phyloP scores from a whole-genome alignment of 2,113 vertebrate species.

The Ariopsis seemanni region DNA sequence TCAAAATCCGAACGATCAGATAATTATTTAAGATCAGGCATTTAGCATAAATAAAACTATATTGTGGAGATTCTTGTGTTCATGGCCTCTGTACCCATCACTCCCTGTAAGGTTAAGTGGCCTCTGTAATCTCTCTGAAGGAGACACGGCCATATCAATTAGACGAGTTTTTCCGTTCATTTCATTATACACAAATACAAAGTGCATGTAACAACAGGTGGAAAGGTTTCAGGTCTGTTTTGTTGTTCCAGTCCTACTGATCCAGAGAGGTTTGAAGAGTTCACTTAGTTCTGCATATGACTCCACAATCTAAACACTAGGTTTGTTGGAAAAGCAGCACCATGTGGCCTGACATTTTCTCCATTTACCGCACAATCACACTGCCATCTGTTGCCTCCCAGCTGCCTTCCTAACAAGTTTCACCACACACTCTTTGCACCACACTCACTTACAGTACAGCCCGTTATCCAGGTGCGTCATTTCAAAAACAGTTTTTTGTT shows the following conservation, averaged over 20 bases:
- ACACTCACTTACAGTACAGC: neutral
- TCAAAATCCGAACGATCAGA: neutral
- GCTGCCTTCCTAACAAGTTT: constrained; percentile 29
- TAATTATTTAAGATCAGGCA: neutral
- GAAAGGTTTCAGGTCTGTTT: neutral
- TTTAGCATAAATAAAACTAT: neutral
- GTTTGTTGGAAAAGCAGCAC: neutral
- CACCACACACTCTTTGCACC: neutral
- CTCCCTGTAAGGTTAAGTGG: neutral
- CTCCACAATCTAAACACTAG: neutral
- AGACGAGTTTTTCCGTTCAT: neutral
- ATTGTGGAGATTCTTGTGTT: neutral
- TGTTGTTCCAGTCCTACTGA: constrained; percentile 5
- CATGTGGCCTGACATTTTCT: neutral
- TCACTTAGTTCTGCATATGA: constrained; percentile 10
- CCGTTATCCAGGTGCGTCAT: constrained; percentile 1
- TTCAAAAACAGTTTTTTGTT: neutral
- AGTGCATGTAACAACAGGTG: neutral
- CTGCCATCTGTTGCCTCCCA: constrained; percentile 29
- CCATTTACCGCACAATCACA: constrained; percentile 16
- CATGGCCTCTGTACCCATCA: neutral
- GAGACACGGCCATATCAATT: neutral
- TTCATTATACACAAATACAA: neutral
- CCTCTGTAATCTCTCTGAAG: neutral
- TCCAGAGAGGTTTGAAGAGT: constrained; percentile 23